Evolutionary conservation across 30 jellyfish, hydroid and myxozoan species (phyloP).

Genomic region (Sanderia malayensis): DNA sequence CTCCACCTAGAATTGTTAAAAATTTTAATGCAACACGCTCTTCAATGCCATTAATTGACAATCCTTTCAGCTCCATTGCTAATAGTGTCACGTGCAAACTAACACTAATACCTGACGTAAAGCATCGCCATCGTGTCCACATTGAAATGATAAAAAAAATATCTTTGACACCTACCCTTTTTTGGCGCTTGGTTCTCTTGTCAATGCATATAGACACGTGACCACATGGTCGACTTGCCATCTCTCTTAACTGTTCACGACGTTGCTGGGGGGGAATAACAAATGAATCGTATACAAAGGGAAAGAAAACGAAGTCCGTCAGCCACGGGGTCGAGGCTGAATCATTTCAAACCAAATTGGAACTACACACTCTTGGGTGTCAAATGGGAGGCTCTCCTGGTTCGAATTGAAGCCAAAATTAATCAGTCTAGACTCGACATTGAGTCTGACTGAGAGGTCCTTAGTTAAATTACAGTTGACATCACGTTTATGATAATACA

Average conservation of each 20-base stretch:
- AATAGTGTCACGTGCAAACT: too few species aligned
- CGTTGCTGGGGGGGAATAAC: conserved; percentile 63
- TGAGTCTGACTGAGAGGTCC: not conserved
- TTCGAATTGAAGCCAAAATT: too few species aligned
- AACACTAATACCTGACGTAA: not conserved
- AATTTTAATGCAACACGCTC: not conserved
- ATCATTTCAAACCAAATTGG: not conserved
- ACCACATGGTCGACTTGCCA: conserved; percentile 80
- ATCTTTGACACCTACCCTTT: conserved; percentile 18
- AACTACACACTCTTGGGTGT: not conserved
- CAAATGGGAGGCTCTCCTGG: not conserved
- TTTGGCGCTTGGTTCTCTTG: not conserved
- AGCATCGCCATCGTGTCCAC: not conserved
- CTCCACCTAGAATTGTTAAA: conserved; percentile 30
- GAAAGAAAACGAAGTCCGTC: not conserved
- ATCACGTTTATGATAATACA: too few species aligned
- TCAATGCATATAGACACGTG: conserved; percentile 25
- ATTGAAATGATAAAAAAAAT: not conserved
- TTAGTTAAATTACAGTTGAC: too few species aligned
- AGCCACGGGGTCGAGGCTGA: not conserved
- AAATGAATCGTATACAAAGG: too few species aligned
- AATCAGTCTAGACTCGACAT: not conserved
- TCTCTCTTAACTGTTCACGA: conserved; percentile 60
- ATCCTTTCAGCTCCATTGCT: too few species aligned
- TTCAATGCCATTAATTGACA: too few species aligned